These are phyloP conservation scores for Palythoa grandis DNA, from an alignment of 92 coral and sea anemone genomes.

Conservation along the genomic window DNA sequence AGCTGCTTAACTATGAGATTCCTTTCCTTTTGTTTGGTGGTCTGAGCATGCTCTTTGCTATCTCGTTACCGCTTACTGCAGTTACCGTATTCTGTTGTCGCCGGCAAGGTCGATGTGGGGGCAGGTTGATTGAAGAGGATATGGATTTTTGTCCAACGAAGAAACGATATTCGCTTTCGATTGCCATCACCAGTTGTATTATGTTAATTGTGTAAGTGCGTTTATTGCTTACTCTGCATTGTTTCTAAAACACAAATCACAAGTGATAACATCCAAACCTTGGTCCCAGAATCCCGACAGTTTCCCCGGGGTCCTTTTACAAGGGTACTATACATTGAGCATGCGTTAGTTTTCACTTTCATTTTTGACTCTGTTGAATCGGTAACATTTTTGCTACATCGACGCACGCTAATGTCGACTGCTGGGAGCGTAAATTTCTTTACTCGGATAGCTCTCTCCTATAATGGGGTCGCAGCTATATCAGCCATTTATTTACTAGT, in stretches of 20 bases:
- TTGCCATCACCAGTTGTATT: slow-evolving; percentile 64
- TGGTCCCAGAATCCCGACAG: too few relatives aligned
- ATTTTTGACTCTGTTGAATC: too few relatives aligned
- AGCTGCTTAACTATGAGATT: slow-evolving; percentile 66
- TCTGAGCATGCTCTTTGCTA: slow-evolving; percentile 63
- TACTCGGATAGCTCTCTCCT: too few relatives aligned
- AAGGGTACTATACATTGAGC: too few relatives aligned
- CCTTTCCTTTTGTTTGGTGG: slow-evolving; percentile 69
- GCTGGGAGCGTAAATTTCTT: too few relatives aligned
- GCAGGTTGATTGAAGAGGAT: slow-evolving; percentile 75
- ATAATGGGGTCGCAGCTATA: too few relatives aligned
- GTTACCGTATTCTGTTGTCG: slow-evolving; percentile 68
- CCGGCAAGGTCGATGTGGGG: slow-evolving; percentile 81
- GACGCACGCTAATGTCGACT: too few relatives aligned
- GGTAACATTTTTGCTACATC: too few relatives aligned
- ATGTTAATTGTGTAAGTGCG: slow-evolving; percentile 74
- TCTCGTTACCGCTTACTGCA: slow-evolving; percentile 74
- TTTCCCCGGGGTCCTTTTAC: too few relatives aligned
- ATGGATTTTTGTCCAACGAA: slow-evolving; percentile 75
- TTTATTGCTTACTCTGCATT: not conserved
- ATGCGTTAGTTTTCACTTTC: too few relatives aligned
- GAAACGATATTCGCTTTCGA: slow-evolving; percentile 65
- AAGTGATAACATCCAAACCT: not conserved
- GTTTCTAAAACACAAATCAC: not conserved
- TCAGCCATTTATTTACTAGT: too few relatives aligned